A percentile compares a stretch with the other conserved stretches of the same genome.
Conservation (phyloP, 1,140 invertebrate genomes). For the Drosophila gunungcola region DNA sequence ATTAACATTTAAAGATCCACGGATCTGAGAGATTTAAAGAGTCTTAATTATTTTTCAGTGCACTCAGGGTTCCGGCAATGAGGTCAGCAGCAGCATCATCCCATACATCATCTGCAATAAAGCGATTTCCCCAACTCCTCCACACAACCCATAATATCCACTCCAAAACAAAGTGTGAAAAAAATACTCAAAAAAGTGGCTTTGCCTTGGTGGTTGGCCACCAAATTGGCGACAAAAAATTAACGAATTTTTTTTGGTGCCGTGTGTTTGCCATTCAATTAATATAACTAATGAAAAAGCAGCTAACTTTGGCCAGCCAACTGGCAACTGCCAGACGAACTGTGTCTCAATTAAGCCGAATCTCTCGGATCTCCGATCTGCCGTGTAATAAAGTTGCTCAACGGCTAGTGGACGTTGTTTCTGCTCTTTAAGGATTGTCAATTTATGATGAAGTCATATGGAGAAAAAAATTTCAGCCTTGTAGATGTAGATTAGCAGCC, state of each 20-base stretch:
- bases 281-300: slow-evolving; percentile 78
- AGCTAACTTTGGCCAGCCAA: slow-evolving; percentile 59
- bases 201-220: slow-evolving; percentile 44
- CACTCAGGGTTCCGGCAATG: slow-evolving; percentile 18
- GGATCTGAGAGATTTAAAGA: no score
- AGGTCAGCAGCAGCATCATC: slow-evolving; percentile 26
- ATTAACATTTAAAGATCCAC: no score
- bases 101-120: slow-evolving; percentile 48
- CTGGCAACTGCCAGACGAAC: slow-evolving; percentile 26
- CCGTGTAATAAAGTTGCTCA: slow-evolving; percentile 58
- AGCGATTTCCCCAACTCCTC: slow-evolving; percentile 30
- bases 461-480: slow-evolving; percentile 46
- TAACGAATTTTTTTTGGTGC: slow-evolving; percentile 21
- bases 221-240: slow-evolving; percentile 48
- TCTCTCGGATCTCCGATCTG: slow-evolving; percentile 28
- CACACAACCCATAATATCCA: slow-evolving; percentile 34
- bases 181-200: slow-evolving; percentile 20
- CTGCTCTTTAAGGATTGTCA: slow-evolving; percentile 54
- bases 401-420: slow-evolving; percentile 13
- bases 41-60: not conserved
- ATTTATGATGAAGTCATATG: slow-evolving; percentile 39
- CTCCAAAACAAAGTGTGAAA: slow-evolving; percentile 15
- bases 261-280: slow-evolving; percentile 66
- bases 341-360: slow-evolving; percentile 69
- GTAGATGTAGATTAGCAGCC: slow-evolving; percentile 49